These are phyloP conservation scores for Melopsittacus undulatus DNA, from an alignment of 2,797 vertebrate genomes.

Conservation along the genomic window DNA sequence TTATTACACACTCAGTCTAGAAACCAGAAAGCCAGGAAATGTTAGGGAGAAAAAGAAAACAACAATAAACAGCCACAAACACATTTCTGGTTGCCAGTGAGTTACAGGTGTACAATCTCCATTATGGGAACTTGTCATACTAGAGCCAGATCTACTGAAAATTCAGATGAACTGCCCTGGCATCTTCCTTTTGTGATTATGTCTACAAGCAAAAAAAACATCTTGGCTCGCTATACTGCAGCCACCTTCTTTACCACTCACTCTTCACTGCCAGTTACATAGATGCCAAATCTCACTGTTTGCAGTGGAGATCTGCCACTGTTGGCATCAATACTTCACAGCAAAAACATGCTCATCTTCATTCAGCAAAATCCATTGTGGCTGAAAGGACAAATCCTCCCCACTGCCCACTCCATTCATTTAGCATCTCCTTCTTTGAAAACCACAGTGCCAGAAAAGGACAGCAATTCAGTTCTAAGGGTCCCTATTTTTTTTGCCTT, in stretches of 20 bases:
- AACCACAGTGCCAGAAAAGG: not conserved
- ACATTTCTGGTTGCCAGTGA: not conserved
- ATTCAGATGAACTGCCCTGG: not conserved
- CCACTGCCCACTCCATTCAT: not conserved
- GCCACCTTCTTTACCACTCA: not conserved
- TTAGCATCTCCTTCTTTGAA: not conserved
- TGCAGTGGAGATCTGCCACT: not conserved
- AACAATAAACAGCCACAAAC: not conserved
- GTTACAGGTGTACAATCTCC: not conserved
- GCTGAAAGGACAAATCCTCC: not conserved
- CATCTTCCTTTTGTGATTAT: not conserved
- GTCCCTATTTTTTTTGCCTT: not conserved
- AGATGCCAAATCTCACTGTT: not conserved
- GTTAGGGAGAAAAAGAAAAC: not conserved
- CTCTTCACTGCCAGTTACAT: fast-evolving
- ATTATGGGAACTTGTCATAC: not conserved
- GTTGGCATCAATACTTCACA: fast-evolving
- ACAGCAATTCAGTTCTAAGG: not conserved
- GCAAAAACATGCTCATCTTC: fast-evolving
- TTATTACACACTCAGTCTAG: not conserved
- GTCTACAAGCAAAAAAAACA: not conserved
- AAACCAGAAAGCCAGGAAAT: not conserved
- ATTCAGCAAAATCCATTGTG: not conserved
- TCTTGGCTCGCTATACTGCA: not conserved
- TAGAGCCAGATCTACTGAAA: not conserved